These are phyloP conservation scores for Rhizomys pruinosus DNA, from an alignment of 2,113 vertebrate genomes.

Conservation along the genomic window DNA sequence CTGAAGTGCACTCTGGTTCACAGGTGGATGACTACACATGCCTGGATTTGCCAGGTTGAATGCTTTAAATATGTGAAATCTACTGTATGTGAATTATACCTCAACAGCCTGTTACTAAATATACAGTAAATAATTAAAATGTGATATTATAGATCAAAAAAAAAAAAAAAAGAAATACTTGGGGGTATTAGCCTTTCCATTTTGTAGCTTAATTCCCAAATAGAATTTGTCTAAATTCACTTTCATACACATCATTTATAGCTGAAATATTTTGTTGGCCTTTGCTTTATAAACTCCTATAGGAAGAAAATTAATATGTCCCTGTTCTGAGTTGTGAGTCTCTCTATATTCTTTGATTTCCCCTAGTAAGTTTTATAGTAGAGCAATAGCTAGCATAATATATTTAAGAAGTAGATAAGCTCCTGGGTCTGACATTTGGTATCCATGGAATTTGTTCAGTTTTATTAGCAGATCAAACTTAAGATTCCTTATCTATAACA, in stretches of 20 bases:
- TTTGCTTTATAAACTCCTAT: background rate
- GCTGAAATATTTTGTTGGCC: background rate
- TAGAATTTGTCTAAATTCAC: background rate
- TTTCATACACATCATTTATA: background rate
- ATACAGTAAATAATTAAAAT: background rate
- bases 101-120: constrained; percentile 2
- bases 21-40: background rate
- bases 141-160: background rate
- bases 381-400: background rate
- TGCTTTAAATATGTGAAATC: background rate
- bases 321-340: background rate
- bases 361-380: background rate
- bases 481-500: background rate
- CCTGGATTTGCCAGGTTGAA: background rate
- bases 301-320: background rate
- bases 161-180: no score
- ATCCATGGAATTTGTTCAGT: background rate
- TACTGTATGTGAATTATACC: background rate
- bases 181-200: background rate
- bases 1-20: background rate
- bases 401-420: background rate
- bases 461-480: background rate
- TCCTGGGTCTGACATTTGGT: background rate
- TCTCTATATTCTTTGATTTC: background rate
- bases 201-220: background rate